phyloP scores from a whole-genome alignment of 2,113 vertebrate genomes.

The Triplophysa siluroides region DNA sequence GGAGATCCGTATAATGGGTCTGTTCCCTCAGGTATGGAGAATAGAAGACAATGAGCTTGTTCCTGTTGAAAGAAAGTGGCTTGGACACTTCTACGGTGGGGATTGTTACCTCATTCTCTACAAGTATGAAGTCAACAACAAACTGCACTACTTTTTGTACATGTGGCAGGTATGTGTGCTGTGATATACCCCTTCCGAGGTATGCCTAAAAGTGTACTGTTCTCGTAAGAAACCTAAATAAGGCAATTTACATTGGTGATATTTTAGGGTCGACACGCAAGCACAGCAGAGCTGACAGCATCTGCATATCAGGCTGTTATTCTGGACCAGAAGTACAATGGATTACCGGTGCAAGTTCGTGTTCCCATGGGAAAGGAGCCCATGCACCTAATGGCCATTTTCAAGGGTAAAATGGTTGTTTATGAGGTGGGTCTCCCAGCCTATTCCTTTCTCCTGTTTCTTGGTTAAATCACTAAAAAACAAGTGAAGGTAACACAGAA shows the following conservation, averaged over 20 bases:
- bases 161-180: slow-evolving; percentile 83
- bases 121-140: slow-evolving; percentile 77
- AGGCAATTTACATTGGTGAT: not conserved
- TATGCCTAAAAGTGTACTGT: too few species aligned
- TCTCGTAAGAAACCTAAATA: too few species aligned
- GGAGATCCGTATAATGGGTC: not conserved
- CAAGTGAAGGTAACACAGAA: not conserved
- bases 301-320: slow-evolving; percentile 79
- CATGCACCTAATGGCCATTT: slow-evolving; percentile 84
- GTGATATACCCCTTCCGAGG: not conserved
- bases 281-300: slow-evolving; percentile 76
- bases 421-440: slow-evolving; percentile 73
- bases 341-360: slow-evolving; percentile 80
- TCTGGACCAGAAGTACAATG: slow-evolving; percentile 82
- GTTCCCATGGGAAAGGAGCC: slow-evolving; percentile 90
- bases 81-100: slow-evolving; percentile 85
- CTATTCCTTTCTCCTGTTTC: not conserved
- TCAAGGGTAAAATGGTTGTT: slow-evolving; percentile 85
- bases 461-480: not conserved
- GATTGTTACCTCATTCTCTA: slow-evolving; percentile 89
- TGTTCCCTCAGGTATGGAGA: slow-evolving; percentile 77
- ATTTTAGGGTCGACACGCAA: slow-evolving; percentile 81
- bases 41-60: slow-evolving; percentile 78
- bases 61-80: slow-evolving; percentile 78
- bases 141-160: slow-evolving; percentile 82